Conservation (phyloP, 2,797 vertebrate species). For the Phoeniculus purpureus region DNA sequence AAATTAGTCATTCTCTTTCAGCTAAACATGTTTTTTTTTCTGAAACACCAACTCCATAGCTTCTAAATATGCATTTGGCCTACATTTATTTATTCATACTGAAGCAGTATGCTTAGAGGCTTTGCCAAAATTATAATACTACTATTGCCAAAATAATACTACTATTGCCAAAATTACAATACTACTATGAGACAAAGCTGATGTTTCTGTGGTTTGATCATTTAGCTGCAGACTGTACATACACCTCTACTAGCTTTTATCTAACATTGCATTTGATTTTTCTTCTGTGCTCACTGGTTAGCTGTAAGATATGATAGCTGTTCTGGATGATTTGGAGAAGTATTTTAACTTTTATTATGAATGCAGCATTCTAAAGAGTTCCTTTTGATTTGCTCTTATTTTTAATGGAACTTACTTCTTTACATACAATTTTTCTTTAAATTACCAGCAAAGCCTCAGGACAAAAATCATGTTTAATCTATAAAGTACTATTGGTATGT, state of each 20-base stretch:
- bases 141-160: conserved; percentile 47
- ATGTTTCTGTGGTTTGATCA: conserved; percentile 18
- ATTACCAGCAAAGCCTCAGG: not conserved
- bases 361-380: not conserved
- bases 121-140: conserved; percentile 43
- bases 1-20: not conserved
- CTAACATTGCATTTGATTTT: not conserved
- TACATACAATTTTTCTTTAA: not conserved
- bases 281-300: not conserved
- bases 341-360: not conserved
- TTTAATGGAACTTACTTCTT: not conserved
- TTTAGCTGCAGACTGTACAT: not conserved
- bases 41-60: not conserved
- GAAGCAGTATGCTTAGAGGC: not conserved
- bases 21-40: not conserved
- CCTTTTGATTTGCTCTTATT: not conserved
- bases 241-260: not conserved
- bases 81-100: conserved; percentile 13
- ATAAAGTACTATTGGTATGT: not conserved
- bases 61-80: conserved; percentile 11
- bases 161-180: conserved; percentile 24
- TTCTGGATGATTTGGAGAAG: not conserved
- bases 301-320: not conserved
- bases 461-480: not conserved
- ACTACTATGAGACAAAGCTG: conserved; percentile 20